Base-by-base conservation (phyloP, 2,888 invertebrate species). In the Campoplex capitator region DNA sequence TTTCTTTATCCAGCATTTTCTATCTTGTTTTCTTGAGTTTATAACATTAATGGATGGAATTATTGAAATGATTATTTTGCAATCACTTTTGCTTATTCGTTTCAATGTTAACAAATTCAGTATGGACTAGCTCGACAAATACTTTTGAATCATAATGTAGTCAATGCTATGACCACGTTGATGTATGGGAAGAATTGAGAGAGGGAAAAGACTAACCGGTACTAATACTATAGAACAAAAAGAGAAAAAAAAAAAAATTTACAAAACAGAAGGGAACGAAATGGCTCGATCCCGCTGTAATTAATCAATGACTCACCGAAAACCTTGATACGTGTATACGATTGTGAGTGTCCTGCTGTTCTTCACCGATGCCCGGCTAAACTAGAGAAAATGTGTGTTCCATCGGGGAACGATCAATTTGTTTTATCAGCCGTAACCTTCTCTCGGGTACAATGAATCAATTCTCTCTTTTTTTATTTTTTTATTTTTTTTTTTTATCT, bases 371-470 rank as follows among this genome's bases (percentile, higher is more conserved):
- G 18, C 48, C 42, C 32, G 68, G 23, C n/a, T 70, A 23, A 81
- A 78, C 68, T 79, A 67, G 77, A 80, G 83, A 76, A 82, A 79
- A 80, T 83, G 83, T 86, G 83, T 88, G 73, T 86, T 73, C 87
- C 88, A 88, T 84, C 51, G 78, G 89, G 87, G 88, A 85, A 84
- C 83, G 75, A 89, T 89, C 86, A 88, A 88, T 89, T 88, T 71
- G 86, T 88, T 89, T 88, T 89, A 89, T 89, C 89, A 88, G 83
- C 83, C 78, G 86, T 79, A 86, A 88, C 88, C 83, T 89, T 88
- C 89, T 87, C 89, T 83, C 83, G 88, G 89, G 89, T 78, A 77
- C 83, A 83, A 89, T 89, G 88, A 89, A 89, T 89, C 88, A 88
- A 88, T 89, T 88, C 71, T 76, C 73, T 74, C 73, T 80, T 73